Evolutionary conservation across 1,140 invertebrate genomes (phyloP), one percentile per base, ranked within the genome.

Genomic region (Eueides isabella): DNA sequence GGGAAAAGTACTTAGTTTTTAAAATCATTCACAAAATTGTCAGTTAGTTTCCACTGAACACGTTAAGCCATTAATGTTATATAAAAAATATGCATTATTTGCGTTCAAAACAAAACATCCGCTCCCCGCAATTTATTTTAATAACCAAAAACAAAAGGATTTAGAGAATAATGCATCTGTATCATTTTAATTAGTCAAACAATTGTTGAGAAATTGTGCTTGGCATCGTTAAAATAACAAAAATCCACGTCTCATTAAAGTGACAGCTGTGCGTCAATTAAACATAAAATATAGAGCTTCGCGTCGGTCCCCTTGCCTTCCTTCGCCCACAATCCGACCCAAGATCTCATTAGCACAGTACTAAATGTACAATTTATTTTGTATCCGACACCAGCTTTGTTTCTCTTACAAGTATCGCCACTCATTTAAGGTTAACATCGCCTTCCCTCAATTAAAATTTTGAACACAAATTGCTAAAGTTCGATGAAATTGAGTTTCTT

Each of bases 341-440:
- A 72, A 82, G 82, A 85, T 86, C 87, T 90, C 86, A 91, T 90
- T 90, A 90, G 87, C 82, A 84, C 77, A 84, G 81, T 80, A 85
- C 81, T 84, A 84, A 88, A 88, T 88, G 86, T 90, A 90, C 85
- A 89, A 91, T 90, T 88, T 91, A 85, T 89, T 90, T 83, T 85
- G 85, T 85, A 88, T 90, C 86, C 85, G 86, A 90, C 85, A 87
- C 85, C 85, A 83, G 63, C 68, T 87, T 89, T 89, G 82, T 84
- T 89, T 83, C 84, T 86, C 84, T 89, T 83, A 85, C 85, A 88
- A 85, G 78, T 78, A 81, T 85, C 80, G 81, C 85, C 81, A 85
- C 80, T 87, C 80, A 80, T 84, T 88, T 83, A 82, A 77, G 77
- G 73, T 77, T 76, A 79, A 75, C 28, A 76, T 78, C 71, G 76